Percentiles rank a stretch among this genome's conserved stretches.
phyloP scores from a whole-genome alignment of 2,888 invertebrate genomes.

The Ferrisia virgata region DNA sequence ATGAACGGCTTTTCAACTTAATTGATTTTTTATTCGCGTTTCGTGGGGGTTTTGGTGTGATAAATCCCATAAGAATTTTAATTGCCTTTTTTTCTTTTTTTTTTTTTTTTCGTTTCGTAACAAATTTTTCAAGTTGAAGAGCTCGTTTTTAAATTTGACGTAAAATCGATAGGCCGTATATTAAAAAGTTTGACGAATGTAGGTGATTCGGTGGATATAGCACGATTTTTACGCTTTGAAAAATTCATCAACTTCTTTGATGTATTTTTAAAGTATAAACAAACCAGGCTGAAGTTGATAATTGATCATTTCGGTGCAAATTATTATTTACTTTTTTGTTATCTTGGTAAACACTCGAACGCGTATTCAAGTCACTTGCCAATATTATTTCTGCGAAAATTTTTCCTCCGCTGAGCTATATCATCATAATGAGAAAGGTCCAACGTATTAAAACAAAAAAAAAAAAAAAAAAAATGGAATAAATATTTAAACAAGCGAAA shows the following conservation, averaged over 20 bases:
- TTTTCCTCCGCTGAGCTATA: not conserved
- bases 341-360: constrained; percentile 23
- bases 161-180: not conserved
- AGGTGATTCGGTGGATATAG: not conserved
- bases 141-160: not conserved
- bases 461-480: constrained; percentile 1
- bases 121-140: not conserved
- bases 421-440: not conserved
- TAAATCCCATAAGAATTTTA: not conserved
- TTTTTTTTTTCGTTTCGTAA: not conserved
- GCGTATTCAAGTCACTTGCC: constrained; percentile 12
- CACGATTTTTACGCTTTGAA: not conserved
- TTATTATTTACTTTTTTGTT: constrained; percentile 23
- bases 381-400: constrained; percentile 11
- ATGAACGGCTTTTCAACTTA: not conserved
- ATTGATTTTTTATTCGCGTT: not conserved
- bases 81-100: not conserved
- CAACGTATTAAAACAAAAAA: not conserved
- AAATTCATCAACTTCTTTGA: constrained; percentile 15
- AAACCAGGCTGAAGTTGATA: not conserved
- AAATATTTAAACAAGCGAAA: constrained; percentile 15
- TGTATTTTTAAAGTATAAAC: constrained; percentile 24
- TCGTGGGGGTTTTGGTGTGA: not conserved
- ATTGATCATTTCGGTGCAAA: constrained; percentile 20
- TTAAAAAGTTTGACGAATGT: not conserved